Percentiles rank a stretch among this genome's conserved stretches.
phyloP scores from a whole-genome alignment of 2,113 vertebrate species.

The Triplophysa dalaica region DNA sequence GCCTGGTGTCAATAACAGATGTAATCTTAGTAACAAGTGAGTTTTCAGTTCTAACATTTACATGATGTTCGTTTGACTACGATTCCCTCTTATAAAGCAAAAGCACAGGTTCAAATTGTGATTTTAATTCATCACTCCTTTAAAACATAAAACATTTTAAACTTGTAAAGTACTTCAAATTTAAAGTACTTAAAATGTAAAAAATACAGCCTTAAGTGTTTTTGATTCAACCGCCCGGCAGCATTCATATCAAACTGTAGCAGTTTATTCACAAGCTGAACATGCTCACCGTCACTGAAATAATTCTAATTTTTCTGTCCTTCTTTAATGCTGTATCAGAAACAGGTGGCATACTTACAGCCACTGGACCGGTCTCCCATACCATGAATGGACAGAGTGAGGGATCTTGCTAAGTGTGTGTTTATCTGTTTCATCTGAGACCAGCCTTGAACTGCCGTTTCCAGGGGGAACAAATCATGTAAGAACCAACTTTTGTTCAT shows the following conservation, averaged over 20 bases:
- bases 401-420: conserved; percentile 32
- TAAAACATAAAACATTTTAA: no score
- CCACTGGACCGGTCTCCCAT: background rate
- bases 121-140: no score
- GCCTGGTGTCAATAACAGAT: no score
- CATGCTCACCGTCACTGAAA: conserved; percentile 21
- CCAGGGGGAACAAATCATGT: conserved; percentile 33
- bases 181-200: no score
- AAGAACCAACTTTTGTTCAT: conserved; percentile 55
- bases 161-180: no score
- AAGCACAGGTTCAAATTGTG: no score
- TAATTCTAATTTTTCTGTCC: background rate
- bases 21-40: no score
- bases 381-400: conserved; percentile 39
- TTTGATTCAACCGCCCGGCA: background rate
- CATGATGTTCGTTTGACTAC: no score
- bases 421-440: conserved; percentile 42
- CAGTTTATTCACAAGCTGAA: background rate
- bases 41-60: no score
- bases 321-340: conserved; percentile 31
- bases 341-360: conserved; percentile 43
- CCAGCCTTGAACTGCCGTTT: conserved; percentile 32
- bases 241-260: background rate
- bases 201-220: no score
- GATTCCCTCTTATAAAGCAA: no score